These are phyloP conservation scores for Acropternis orthonyx DNA, from an alignment of 2,797 vertebrate species.

Conservation along the genomic window DNA sequence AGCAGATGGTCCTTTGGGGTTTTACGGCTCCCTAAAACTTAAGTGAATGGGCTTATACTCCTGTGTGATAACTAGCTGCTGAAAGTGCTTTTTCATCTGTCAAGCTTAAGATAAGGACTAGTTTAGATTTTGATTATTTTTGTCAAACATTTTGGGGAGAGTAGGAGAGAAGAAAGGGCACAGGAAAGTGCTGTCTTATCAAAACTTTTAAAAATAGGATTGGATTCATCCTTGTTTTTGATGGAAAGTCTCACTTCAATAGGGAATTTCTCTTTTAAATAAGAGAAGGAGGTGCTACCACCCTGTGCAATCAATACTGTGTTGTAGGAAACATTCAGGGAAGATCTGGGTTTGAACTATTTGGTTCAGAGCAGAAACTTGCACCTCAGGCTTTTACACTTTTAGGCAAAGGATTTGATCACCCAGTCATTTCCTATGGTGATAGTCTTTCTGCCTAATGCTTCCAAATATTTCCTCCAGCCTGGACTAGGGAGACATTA, in stretches of 20 bases:
- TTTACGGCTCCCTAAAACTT: not conserved
- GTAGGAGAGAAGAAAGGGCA: not conserved
- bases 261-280: not conserved
- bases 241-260: not conserved
- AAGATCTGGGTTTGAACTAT: not conserved
- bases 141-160: not conserved
- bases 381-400: not conserved
- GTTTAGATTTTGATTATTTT: conserved; percentile 1
- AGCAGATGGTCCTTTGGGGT: not conserved
- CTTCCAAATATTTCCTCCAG: not conserved
- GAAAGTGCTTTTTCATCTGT: not conserved
- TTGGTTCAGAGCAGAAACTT: not conserved
- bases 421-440: not conserved
- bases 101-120: not conserved
- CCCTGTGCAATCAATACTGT: not conserved
- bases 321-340: not conserved
- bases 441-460: not conserved
- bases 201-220: not conserved
- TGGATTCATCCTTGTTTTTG: not conserved
- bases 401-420: not conserved
- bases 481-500: not conserved
- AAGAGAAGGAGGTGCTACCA: not conserved
- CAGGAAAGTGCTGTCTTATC: not conserved
- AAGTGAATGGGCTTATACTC: not conserved
- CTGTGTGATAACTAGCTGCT: not conserved